phyloP scores from a whole-genome alignment of 2,113 vertebrate genomes.

The Tychaedon coryphoeus region DNA sequence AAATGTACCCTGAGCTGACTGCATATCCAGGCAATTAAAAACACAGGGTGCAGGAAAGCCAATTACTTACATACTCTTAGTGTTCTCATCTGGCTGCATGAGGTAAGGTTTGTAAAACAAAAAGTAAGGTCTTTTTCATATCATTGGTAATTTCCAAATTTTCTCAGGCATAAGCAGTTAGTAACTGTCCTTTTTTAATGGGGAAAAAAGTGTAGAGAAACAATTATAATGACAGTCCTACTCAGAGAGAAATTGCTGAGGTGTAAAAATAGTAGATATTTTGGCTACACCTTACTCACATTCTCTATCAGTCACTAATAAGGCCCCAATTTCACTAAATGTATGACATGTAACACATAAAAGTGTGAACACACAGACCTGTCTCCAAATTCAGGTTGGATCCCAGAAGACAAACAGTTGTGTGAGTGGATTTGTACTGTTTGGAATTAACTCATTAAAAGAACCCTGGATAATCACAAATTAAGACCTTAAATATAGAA shows the following conservation, averaged over 20 bases:
- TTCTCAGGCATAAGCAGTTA: neutral
- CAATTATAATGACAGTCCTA: neutral
- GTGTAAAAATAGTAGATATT: neutral
- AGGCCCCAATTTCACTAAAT: neutral
- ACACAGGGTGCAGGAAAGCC: neutral
- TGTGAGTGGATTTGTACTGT: neutral
- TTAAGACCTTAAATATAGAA: neutral
- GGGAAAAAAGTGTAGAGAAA: neutral
- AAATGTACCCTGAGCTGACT: conserved; percentile 31
- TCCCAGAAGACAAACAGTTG: neutral
- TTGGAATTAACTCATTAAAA: neutral
- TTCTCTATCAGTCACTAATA: neutral
- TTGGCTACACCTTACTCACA: neutral
- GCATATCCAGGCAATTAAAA: conserved; percentile 52
- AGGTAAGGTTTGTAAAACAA: conserved; percentile 17
- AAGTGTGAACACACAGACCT: neutral
- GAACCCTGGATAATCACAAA: neutral
- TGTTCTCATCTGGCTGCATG: conserved; percentile 17
- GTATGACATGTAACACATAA: neutral
- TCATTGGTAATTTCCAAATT: conserved; percentile 5
- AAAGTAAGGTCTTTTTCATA: neutral
- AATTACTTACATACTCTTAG: conserved; percentile 23
- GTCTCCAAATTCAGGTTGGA: neutral
- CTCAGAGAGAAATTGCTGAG: neutral
- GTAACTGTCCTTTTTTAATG: neutral